Conservation (phyloP, 2,797 vertebrate species). For the Mareca strepera region DNA sequence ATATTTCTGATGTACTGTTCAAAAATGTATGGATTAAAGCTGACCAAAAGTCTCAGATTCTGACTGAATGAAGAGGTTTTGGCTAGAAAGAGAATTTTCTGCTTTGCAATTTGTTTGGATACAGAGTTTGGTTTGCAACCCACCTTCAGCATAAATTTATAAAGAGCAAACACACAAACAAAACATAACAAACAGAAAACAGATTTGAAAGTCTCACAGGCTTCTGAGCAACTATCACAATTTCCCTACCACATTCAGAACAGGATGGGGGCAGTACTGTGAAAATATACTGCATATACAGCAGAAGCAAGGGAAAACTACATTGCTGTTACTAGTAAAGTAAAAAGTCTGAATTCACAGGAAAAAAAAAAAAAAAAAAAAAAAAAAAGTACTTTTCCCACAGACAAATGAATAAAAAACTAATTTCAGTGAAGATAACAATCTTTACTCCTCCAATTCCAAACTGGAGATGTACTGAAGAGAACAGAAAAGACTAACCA, state of each 20-base stretch:
- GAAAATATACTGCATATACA: not conserved
- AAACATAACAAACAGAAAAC: conserved; percentile 25
- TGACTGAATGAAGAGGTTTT: not conserved
- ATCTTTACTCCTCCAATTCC: not conserved
- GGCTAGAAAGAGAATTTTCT: not conserved
- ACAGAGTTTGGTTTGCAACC: not conserved
- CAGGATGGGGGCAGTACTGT: not conserved
- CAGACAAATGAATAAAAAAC: not conserved
- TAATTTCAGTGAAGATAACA: not conserved
- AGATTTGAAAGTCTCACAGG: conserved; percentile 1
- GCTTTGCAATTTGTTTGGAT: not conserved
- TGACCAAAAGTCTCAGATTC: not conserved
- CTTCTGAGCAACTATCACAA: conserved; percentile 32
- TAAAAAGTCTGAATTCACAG: not conserved
- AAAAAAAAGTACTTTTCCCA: not conserved
- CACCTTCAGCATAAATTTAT: conserved; percentile 3
- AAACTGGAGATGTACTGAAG: not conserved
- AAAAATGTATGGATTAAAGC: not conserved
- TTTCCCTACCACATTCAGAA: not conserved
- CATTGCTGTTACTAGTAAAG: conserved; percentile 8
- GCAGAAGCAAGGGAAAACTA: not conserved
- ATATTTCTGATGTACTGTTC: not conserved
- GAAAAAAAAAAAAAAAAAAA: not conserved
- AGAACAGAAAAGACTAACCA: not conserved
- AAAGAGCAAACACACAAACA: not conserved